phyloP scores from a whole-genome alignment of 2,888 invertebrate genomes.

The Timema cristinae region DNA sequence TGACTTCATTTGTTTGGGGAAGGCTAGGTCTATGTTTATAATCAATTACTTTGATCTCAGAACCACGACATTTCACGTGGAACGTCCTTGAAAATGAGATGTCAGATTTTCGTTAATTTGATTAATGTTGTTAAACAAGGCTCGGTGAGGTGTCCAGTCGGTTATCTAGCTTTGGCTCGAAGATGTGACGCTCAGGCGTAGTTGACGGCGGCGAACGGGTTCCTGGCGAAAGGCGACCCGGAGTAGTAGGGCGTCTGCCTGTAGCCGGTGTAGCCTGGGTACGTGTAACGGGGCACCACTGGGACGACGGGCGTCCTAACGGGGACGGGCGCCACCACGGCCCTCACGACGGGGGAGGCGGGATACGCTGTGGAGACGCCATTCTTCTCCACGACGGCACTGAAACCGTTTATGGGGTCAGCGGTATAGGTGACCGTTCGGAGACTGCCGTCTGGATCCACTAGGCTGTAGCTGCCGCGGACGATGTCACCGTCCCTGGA shows the following conservation, averaged over 20 bases:
- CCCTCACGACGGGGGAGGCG: slow-evolving; percentile 16
- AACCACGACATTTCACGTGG: no score
- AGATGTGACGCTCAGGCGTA: no score
- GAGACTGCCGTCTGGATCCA: slow-evolving; percentile 22
- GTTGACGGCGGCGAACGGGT: no score
- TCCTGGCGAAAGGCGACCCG: background rate
- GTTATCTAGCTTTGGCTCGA: no score
- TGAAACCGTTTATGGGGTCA: slow-evolving; percentile 24
- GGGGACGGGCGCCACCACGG: slow-evolving; percentile 28
- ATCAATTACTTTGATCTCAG: no score
- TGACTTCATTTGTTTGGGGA: no score
- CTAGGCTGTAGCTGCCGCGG: slow-evolving; percentile 14
- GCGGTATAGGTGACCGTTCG: slow-evolving; percentile 22
- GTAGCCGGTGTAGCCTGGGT: slow-evolving; percentile 5
- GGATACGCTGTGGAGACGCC: slow-evolving; percentile 12
- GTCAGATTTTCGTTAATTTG: no score
- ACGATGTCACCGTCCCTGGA: slow-evolving; percentile 21
- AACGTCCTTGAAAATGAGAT: no score
- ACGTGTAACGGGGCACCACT: slow-evolving; percentile 24
- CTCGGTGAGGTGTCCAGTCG: no score
- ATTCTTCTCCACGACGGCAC: slow-evolving; percentile 19
- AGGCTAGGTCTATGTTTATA: no score
- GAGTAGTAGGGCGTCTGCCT: background rate
- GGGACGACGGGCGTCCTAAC: slow-evolving; percentile 29
- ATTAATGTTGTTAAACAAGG: no score